These are phyloP conservation scores for Etheostoma spectabile DNA, from an alignment of 2,113 vertebrate genomes.

Conservation along the genomic window DNA sequence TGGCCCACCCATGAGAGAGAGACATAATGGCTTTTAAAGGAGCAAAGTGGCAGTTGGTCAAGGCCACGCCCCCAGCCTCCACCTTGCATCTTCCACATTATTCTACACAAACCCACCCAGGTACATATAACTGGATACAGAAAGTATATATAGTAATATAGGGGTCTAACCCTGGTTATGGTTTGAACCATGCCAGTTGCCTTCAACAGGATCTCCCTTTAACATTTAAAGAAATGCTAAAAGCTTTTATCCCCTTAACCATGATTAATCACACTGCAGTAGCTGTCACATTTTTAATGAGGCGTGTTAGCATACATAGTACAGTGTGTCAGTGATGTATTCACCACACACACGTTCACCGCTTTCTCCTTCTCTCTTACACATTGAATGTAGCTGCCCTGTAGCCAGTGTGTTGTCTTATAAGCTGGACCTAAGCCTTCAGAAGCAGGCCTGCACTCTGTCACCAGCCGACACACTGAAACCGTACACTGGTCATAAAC, in stretches of 20 bases:
- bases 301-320: constrained; percentile 57
- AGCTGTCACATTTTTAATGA: constrained; percentile 72
- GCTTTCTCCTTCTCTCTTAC: constrained; percentile 21
- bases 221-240: constrained; percentile 38
- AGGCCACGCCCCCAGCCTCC: too few relatives aligned
- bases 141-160: background rate
- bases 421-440: constrained; percentile 65
- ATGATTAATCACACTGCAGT: constrained; percentile 64
- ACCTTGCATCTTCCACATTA: background rate
- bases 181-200: constrained; percentile 34
- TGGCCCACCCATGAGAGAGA: too few relatives aligned
- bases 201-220: constrained; percentile 19
- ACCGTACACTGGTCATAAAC: constrained; percentile 76
- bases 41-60: too few relatives aligned
- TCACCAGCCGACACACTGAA: constrained; percentile 74
- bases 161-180: background rate
- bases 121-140: background rate
- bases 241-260: constrained; percentile 50
- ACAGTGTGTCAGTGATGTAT: constrained; percentile 50
- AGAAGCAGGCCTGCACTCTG: constrained; percentile 75
- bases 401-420: constrained; percentile 53
- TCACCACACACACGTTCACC: constrained; percentile 48
- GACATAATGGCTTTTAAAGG: too few relatives aligned
- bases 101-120: background rate
- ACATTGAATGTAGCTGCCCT: constrained; percentile 19